Base-by-base conservation (phyloP, 2,888 invertebrate species). In the Panzeria rudis region DNA sequence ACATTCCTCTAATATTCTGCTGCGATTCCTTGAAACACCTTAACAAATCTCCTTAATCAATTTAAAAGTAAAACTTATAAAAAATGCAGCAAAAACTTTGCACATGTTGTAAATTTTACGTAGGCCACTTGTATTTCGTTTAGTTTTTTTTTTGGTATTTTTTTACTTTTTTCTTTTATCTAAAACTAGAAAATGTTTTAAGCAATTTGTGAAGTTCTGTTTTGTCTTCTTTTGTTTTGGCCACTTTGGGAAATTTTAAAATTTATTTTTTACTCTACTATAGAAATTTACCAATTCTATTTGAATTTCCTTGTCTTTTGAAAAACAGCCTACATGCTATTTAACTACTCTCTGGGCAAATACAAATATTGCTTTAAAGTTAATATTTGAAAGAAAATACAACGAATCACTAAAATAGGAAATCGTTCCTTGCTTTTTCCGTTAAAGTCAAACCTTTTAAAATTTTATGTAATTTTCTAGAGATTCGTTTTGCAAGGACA, bases 1-100 rank as follows among this genome's bases (percentile, higher is more conserved):
- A 6, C 47, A 17, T 11, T 47, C 66, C 4, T 76, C 54, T 23
- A 59, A 44, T 0, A n/a, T 13, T 52, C 44, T 71, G 61, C 17
- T n/a, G 1, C 3, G 1, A 5, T 23, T 25, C 9, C 8, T 25
- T 23, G 7, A 9, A 17, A 15, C 41, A 41, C 52, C 59, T 77
- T 54, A 78, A 32, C 32, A 77, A 84, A 84, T 81, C 54, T 59
- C 32, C 15, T 66, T 81, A 68, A 78, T 81, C 72, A 84, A 84
- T 81, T 77, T 81, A 69, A 84, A 73, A 77, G 62, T 73, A 84
- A 77, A 68, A 69, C 47, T 77, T 64, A 47, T 17, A 78, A 76
- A 62, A 66, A 66, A 56, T 29, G 3, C 13, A n/a, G 1, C 13
- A 50, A 52, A 17, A 69, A n/a, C 38, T 38, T 32, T 29, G 61